Base-by-base conservation (phyloP, 2,113 vertebrate species). In the Geococcyx californianus region DNA sequence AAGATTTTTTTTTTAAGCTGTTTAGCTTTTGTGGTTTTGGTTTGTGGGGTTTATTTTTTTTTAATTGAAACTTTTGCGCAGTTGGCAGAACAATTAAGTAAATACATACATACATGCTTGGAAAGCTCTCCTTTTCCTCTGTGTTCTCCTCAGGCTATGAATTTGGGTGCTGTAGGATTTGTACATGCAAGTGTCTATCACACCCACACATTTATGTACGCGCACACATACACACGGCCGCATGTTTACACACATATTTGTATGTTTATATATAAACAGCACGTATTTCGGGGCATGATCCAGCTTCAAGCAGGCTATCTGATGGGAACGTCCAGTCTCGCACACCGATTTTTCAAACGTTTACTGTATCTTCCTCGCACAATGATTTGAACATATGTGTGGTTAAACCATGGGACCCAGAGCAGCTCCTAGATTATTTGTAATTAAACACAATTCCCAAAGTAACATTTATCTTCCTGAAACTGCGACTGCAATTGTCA, bases 371-470 rank as follows among this genome's bases (percentile, higher is more conserved):
- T 85, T 87, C 86, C 84, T 85, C 69, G 47, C 91, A 87, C 94
- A 80, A 31, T 78, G 91, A 92, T 92, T 85, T 96, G 96, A 98
- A 94, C 97, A 96, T 96, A 96, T 94, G 97, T 97, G 97, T 96
- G 95, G 97, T 98, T 97, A 98, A 97, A 97, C 93, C 96, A 93
- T 87, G 91, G 94, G 93, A 96, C 97, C 84, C 76, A 31, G 94
- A 97, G 89, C 97, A 95, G 96, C 96, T 97, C 94, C 97, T 93
- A 97, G 97, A 98, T 98, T 98, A 98, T 98, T 98, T 97, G 98
- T 97, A 98, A 98, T 98, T 98, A 99, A 98, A 97, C 96, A 94
- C 96, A 98, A 98, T 98, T 98, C 98, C 98, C 98, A 98, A 98
- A 98, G 98, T 98, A 98, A 98, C 98, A 98, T 99, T 98, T 98